Percentiles rank a stretch among this genome's conserved stretches.
Evolutionary conservation across 2,797 vertebrate species (phyloP).

Genomic region (Halcyon smyrnensis): DNA sequence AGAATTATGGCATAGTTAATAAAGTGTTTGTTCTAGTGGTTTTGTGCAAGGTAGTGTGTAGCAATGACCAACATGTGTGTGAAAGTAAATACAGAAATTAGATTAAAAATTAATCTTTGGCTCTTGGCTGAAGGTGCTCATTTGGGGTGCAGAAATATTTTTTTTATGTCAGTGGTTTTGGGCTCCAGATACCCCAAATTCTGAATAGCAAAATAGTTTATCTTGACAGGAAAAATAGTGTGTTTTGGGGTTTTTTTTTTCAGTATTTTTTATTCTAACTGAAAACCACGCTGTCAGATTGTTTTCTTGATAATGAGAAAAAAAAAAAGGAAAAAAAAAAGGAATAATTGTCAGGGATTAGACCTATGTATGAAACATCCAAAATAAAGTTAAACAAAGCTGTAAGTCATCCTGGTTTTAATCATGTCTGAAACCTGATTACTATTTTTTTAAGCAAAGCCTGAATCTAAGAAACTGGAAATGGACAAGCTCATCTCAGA

Average conservation of each 20-base stretch:
- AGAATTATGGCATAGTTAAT: background rate
- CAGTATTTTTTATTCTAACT: background rate
- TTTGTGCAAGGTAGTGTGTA: background rate
- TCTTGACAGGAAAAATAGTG: background rate
- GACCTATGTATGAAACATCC: background rate
- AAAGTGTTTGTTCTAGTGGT: background rate
- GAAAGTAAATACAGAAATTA: background rate
- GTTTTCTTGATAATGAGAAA: background rate
- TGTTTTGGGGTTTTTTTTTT: too few species aligned
- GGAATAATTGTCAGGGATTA: background rate
- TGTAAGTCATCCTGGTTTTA: background rate
- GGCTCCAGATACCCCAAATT: background rate
- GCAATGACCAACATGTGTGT: fast-evolving
- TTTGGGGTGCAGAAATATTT: background rate
- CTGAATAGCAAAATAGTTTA: background rate
- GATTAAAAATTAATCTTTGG: background rate
- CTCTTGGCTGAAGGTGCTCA: background rate
- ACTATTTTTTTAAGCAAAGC: background rate
- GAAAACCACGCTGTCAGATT: background rate
- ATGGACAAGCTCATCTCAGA: background rate
- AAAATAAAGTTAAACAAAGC: background rate
- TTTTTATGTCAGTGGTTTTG: background rate
- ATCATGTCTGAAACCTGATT: background rate
- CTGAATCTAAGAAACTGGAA: background rate
- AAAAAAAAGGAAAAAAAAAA: background rate